Evolutionary conservation across 1,140 invertebrate genomes (phyloP).

Genomic region (Dendroctonus ponderosae): DNA sequence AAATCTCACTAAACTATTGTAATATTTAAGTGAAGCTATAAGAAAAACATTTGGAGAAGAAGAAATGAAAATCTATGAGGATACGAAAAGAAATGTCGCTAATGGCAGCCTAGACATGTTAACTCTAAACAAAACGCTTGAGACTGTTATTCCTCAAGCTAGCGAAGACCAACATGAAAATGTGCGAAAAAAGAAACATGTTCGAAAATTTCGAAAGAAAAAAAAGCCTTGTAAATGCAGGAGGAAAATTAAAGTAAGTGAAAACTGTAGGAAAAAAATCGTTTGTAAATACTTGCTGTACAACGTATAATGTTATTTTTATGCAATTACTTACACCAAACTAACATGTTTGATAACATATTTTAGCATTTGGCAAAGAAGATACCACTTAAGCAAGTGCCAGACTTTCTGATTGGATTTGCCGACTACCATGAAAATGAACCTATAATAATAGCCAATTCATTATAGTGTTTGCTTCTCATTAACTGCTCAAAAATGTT

Average conservation of each 20-base stretch:
- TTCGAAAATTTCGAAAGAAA: slow-evolving; percentile 4
- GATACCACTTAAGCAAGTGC: slow-evolving; percentile 9
- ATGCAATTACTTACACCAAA: no score
- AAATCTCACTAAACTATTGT: not conserved
- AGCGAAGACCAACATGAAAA: not conserved
- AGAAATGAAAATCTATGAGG: slow-evolving; percentile 1
- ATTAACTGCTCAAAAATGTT: no score
- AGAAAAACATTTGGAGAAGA: slow-evolving; percentile 3
- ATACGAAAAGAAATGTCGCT: no score
- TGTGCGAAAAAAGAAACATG: slow-evolving; percentile 7
- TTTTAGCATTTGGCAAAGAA: slow-evolving; percentile 11
- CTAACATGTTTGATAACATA: not conserved
- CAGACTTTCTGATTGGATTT: slow-evolving; percentile 14
- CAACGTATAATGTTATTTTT: no score
- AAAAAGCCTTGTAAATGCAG: slow-evolving; percentile 1
- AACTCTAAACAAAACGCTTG: no score
- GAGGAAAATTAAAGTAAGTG: slow-evolving; percentile 1
- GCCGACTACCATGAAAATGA: slow-evolving; percentile 16
- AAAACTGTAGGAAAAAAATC: not conserved
- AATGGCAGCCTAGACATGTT: no score
- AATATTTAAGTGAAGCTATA: slow-evolving; percentile 1
- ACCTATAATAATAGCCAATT: slow-evolving; percentile 14
- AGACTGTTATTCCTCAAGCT: no score
- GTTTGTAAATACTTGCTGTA: not conserved
- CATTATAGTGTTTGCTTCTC: not conserved